Evolutionary conservation across 2,888 invertebrate species (phyloP).

Genomic region (Trachelus tabidus): DNA sequence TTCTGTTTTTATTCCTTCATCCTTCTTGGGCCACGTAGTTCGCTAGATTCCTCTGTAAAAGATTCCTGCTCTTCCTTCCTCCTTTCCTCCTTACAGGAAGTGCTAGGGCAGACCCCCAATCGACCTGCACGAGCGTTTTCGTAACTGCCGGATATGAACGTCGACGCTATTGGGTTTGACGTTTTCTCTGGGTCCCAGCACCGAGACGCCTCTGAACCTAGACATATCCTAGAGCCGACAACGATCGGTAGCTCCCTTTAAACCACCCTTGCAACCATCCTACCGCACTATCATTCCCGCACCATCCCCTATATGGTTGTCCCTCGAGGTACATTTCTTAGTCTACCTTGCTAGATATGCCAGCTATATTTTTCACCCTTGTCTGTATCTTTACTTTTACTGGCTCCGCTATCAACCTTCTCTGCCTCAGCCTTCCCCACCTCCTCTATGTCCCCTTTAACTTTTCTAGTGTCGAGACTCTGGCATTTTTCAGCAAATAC

Average conservation of each 20-base stretch:
- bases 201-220: neutral
- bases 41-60: neutral
- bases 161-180: neutral
- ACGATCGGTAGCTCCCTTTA: neutral
- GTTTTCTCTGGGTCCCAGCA: neutral
- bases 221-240: neutral
- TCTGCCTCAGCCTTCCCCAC: neutral
- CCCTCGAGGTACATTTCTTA: neutral
- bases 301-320: neutral
- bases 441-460: neutral
- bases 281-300: neutral
- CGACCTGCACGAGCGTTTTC: neutral
- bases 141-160: neutral
- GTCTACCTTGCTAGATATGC: neutral
- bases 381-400: neutral
- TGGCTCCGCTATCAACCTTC: neutral
- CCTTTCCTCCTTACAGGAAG: neutral
- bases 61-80: neutral
- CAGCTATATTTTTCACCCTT: neutral
- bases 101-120: neutral
- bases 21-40: neutral
- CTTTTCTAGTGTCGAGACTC: neutral
- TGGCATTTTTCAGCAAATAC: neutral
- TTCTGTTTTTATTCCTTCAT: neutral
- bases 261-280: neutral